phyloP scores from a whole-genome alignment of 1,140 invertebrate genomes.

The Magallana angulata region DNA sequence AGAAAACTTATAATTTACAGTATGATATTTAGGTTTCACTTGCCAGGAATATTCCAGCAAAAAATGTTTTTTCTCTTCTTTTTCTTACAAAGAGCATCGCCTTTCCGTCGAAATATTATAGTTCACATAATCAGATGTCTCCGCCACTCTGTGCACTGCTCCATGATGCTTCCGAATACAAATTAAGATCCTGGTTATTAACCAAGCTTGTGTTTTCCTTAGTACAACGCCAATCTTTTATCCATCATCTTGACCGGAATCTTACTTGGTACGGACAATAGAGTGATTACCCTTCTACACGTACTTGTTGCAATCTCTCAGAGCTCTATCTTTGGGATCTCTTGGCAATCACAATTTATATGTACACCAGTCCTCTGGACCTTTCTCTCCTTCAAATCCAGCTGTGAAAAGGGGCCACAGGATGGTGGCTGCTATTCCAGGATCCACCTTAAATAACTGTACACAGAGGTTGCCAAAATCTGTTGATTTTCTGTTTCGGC shows the following conservation, averaged over 20 bases:
- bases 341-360: constrained; percentile 46
- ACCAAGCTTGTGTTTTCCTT: no score
- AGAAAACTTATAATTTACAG: no score
- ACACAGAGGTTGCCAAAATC: constrained; percentile 43
- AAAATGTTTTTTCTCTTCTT: no score
- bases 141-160: no score
- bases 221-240: constrained; percentile 39
- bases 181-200: no score
- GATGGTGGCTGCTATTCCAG: constrained; percentile 31
- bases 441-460: constrained; percentile 51
- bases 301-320: constrained; percentile 53
- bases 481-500: constrained; percentile 45
- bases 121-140: no score
- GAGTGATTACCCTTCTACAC: constrained; percentile 48
- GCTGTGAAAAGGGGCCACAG: constrained; percentile 42
- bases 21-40: no score
- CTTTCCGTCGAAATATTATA: no score
- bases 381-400: constrained; percentile 29
- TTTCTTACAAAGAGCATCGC: no score
- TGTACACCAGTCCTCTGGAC: constrained; percentile 33
- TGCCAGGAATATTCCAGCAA: no score
- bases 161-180: no score
- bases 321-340: constrained; percentile 53
- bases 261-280: constrained; percentile 54
- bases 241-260: constrained; percentile 51